Base-by-base conservation (phyloP, 2,888 invertebrate species). In the Tiliacea citrago region DNA sequence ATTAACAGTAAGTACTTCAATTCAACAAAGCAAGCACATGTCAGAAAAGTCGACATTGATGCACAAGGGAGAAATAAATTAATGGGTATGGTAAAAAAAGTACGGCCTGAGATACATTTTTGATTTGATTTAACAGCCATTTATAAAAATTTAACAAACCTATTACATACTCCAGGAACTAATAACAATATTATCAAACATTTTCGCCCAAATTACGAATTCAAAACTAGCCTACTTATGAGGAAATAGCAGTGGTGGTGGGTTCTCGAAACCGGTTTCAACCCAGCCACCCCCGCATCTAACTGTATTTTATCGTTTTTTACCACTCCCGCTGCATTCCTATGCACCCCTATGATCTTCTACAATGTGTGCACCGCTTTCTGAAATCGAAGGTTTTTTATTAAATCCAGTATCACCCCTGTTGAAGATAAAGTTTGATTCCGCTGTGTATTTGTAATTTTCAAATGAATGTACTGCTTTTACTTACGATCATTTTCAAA, bases 251-350 rank as follows among this genome's bases (percentile, higher is more conserved):
- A 93, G 92, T 92, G 93, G 91, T 89, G 88, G 82, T 69, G 69
- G 62, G 70, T 70, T 69, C 80, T 77, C 76, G 65, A 85, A 93
- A 95, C 95, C 94, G 94, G 95, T 94, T 92, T 16, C 72, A 42
- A 83, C 76, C 74, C 69, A 63, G 75, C 93, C 92, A 92, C 93
- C 93, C 93, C 92, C 92, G 90, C 90, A 87, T 83, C 88, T 96
- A 96, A 95, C 96, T 94, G 96, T 96, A 94, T 93, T 93, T 91
- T 92, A 93, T 93, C 92, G 94, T 94, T 96, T 94, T 93, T 92
- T 94, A 92, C 88, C 73, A 78, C 86, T 79, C 89, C 88, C 89
- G 88, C 92, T 93, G 94, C 96, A 96, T 96, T 96, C 96, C 95
- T 89, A 86, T 91, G 94, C 94, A 94, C 93, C 95, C 94, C 94